Base-by-base conservation (phyloP, 2,113 vertebrate genomes). In the Pipra filicauda region DNA sequence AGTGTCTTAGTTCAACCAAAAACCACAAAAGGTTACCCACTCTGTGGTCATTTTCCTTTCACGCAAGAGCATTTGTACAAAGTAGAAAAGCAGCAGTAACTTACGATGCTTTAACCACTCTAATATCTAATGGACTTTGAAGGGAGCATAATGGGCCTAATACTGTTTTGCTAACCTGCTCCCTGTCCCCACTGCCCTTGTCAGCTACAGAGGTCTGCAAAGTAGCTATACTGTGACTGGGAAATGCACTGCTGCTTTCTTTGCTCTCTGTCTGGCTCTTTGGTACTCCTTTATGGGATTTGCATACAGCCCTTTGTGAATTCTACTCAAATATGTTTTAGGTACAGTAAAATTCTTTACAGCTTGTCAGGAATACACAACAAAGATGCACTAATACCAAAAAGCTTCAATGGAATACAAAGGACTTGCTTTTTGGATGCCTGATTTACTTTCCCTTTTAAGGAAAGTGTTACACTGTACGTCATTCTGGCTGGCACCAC, bases 351-450 rank as follows among this genome's bases (percentile, higher is more conserved):
- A 86, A 92, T 90, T 90, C 80, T 86, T 85, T 67, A 21, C 49
- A 82, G 22, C 76, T 84, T 95, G 84, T 94, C 93, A 92, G 46
- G 51, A 91, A 77, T 69, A 90, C 58, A 95, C 76, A 93, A 76
- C 75, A 82, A 85, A 96, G 88, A 65, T 69, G 27, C 78, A 55
- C 48, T 79, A 96, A 84, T 76, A 91, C 64, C 83, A 67, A 46
- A 88, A 95, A 86, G 37, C 86, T 88, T 88, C 73, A 52, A 28
- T 27, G 49, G 66, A 94, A 82, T 86, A 85, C 84, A 95, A 95
- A 97, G 48, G 61, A 88, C 37, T 87, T 90, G 67, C 81, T 88
- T 89, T 95, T 90, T 79, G 93, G 87, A 90, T 89, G 75, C 43
- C 62, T 91, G 89, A 86, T 89, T 86, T 95, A 61, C 46, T 82